These are phyloP conservation scores for Protophormia terraenovae DNA, from an alignment of 2,888 invertebrate species.

Conservation along the genomic window DNA sequence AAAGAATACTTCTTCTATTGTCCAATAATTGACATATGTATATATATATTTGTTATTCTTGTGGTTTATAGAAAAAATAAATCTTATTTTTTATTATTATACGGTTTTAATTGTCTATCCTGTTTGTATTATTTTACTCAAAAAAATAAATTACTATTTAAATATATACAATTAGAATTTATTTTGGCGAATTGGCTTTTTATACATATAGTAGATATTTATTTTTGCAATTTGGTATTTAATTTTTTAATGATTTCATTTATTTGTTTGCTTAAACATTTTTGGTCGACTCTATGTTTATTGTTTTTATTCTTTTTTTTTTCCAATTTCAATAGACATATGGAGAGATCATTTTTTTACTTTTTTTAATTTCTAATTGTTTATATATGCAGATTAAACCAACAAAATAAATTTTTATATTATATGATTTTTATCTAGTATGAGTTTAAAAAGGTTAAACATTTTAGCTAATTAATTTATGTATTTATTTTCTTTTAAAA, in stretches of 20 bases:
- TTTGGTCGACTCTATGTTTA: constrained; percentile 20
- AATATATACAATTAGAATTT: not conserved
- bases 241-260: constrained; percentile 43
- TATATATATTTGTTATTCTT: too few species aligned
- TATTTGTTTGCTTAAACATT: constrained; percentile 52
- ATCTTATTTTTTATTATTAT: too few species aligned
- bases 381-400: constrained; percentile 9
- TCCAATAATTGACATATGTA: too few species aligned
- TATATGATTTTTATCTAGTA: not conserved
- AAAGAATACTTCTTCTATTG: too few species aligned
- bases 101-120: not conserved
- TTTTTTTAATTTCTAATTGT: constrained; percentile 11
- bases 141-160: not conserved
- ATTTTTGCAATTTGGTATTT: constrained; percentile 19
- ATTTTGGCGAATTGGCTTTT: not conserved
- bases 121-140: not conserved
- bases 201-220: not conserved
- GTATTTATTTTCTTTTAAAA: not conserved
- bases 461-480: not conserved
- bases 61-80: too few species aligned
- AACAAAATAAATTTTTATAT: not conserved
- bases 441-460: not conserved
- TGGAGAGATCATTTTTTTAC: not conserved
- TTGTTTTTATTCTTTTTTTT: constrained; percentile 10
- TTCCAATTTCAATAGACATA: not conserved